Percentiles rank a stretch among this genome's conserved stretches.
These are phyloP conservation scores for Rousettus madagascariensis DNA, from an alignment of 2,797 vertebrate genomes.

Conservation along the genomic window DNA sequence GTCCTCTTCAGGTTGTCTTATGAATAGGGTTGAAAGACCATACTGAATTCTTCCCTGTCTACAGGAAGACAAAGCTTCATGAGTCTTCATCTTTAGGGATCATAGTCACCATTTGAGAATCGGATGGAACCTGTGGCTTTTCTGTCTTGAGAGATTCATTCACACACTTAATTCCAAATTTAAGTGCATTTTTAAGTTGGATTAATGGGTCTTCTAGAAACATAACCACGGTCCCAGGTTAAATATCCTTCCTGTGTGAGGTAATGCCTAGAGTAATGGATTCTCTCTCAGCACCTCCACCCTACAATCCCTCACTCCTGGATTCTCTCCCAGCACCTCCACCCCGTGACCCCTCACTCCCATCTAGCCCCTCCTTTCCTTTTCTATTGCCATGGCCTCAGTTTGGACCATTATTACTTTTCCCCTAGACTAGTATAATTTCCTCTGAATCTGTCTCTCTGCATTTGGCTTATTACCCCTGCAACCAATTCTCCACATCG, in stretches of 20 bases:
- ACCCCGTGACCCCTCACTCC: too few species aligned
- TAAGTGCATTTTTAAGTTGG: background rate
- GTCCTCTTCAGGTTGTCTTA: background rate
- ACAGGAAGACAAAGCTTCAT: background rate
- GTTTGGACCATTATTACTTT: background rate
- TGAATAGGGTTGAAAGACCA: background rate
- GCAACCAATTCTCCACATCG: background rate
- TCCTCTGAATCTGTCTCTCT: background rate
- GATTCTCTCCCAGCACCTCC: background rate
- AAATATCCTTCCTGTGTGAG: background rate
- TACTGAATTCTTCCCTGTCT: background rate
- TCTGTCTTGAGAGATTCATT: background rate
- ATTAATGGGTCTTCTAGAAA: background rate
- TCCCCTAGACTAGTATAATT: background rate
- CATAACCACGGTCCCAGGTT: background rate
- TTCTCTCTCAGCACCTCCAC: background rate
- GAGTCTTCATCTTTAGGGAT: background rate
- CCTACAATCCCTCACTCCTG: too few species aligned
- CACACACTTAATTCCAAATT: background rate
- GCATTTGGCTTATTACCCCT: background rate
- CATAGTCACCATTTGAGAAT: background rate
- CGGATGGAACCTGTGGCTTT: background rate
- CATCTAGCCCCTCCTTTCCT: background rate
- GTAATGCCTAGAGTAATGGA: background rate
- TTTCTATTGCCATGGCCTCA: background rate